Base-by-base conservation (phyloP, 2,888 invertebrate species). In the Drosophila aldrichi region DNA sequence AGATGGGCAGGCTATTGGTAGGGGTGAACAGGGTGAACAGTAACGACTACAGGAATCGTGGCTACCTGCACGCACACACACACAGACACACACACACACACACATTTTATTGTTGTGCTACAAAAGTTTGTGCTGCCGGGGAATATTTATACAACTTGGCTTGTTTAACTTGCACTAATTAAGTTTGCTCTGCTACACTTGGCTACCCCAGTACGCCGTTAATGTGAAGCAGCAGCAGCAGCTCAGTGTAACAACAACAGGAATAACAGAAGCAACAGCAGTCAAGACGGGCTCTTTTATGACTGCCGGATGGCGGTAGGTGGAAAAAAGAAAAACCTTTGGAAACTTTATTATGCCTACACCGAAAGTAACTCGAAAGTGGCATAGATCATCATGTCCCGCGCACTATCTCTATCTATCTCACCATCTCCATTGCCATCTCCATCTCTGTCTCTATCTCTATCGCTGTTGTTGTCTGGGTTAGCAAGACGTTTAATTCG, bases 151-250 rank as follows among this genome's bases (percentile, higher is more conserved):
- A 88, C 82, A 82, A 88, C 81, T 82, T 82, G 67, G 70, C 80
- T 82, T 82, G 89, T 88, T 82, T 82, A 82, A 88, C 82, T 82
- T 88, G 89, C 80, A 86, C 82, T 82, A 82, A 82, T 82, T 82
- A 82, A 82, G 82, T 82, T 82, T 82, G 77, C 89, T 86, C 77
- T 76, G 87, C 81, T 70, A 86, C 86, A 86, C 89, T 82, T 76
- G 83, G 77, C 70, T 79, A 72, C 76, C 72, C 80, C 76, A 62
- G 80, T 60, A 41, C 66, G 66, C 46, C 49, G 67, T 75, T 75
- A 75, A 75, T 74, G 75, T 74, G 79, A 48, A 67, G 46, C 74
- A 75, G 65, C 74, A 58, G 74, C 60, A 18, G 29, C 48, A 62
- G 25, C 57, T 40, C 14, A 36, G 57, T 16, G 55, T 49, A 73